phyloP scores from a whole-genome alignment of 2,888 invertebrate genomes.

The Thera britannica region DNA sequence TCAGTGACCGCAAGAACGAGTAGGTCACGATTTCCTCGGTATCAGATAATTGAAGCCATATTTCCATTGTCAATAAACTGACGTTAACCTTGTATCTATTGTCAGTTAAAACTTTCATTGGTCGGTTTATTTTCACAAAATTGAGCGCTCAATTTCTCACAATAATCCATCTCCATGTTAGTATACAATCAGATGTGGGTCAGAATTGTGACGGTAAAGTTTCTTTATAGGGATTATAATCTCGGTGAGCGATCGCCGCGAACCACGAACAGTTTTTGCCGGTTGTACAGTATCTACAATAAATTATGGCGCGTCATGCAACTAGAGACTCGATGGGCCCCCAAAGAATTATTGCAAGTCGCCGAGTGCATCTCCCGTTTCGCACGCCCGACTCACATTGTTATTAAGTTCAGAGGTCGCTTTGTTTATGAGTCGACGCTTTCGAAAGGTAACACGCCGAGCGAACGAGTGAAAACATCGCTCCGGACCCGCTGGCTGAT shows the following conservation, averaged over 20 bases:
- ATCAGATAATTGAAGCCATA: constrained; percentile 73
- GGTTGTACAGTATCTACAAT: constrained; percentile 54
- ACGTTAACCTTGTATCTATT: constrained; percentile 63
- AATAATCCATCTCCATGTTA: constrained; percentile 64
- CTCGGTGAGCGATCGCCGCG: constrained; percentile 61
- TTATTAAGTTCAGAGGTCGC: constrained; percentile 83
- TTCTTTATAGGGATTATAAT: constrained; percentile 66
- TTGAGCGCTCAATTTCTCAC: constrained; percentile 48
- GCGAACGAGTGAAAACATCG: constrained; percentile 77
- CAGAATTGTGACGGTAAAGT: constrained; percentile 67
- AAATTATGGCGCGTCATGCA: constrained; percentile 71
- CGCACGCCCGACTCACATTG: constrained; percentile 82
- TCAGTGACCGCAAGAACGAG: constrained; percentile 66
- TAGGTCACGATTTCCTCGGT: constrained; percentile 71
- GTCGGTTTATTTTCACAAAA: constrained; percentile 30
- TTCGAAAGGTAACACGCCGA: constrained; percentile 81
- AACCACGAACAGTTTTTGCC: constrained; percentile 66
- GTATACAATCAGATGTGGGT: constrained; percentile 70
- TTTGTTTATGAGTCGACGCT: constrained; percentile 82
- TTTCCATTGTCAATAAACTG: constrained; percentile 70
- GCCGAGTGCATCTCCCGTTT: constrained; percentile 79
- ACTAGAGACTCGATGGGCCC: constrained; percentile 67
- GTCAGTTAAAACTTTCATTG: constrained; percentile 36
- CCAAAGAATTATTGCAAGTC: constrained; percentile 79
- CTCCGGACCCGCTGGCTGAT: constrained; percentile 66